Conservation (phyloP, 2,797 vertebrate species). For the Acridotheres tristis region DNA sequence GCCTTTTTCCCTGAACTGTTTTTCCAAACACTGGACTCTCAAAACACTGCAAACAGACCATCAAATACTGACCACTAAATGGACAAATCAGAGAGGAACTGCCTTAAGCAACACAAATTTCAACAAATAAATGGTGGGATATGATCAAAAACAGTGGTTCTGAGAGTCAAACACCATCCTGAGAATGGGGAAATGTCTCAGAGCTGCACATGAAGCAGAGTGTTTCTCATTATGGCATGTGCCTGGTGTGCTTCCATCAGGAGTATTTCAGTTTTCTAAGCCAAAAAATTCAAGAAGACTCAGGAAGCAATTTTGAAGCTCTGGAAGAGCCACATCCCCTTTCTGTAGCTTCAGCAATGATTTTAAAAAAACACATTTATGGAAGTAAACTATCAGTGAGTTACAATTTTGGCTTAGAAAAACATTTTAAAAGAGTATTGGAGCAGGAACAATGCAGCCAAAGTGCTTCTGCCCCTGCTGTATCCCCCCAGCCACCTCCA, state of each 20-base stretch:
- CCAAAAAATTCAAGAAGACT: neutral
- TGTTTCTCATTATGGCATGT: constrained; percentile 58
- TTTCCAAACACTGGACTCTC: constrained; percentile 79
- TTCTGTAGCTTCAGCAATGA: constrained; percentile 12
- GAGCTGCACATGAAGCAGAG: constrained; percentile 48
- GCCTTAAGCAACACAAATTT: constrained; percentile 73
- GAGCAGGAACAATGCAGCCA: neutral
- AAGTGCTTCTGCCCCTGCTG: neutral
- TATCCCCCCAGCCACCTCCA: neutral
- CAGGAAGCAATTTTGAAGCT: constrained; percentile 45
- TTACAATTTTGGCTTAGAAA: neutral
- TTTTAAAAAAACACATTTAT: neutral
- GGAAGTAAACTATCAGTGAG: neutral
- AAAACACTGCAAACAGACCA: constrained; percentile 91
- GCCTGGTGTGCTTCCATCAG: neutral
- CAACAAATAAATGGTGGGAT: constrained; percentile 74
- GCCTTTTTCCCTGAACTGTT: constrained; percentile 65
- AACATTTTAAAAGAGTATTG: neutral
- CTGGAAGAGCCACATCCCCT: neutral
- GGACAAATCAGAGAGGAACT: constrained; percentile 76
- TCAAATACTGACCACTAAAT: constrained; percentile 86
- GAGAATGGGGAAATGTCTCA: constrained; percentile 43
- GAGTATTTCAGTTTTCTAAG: constrained; percentile 26
- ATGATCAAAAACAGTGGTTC: constrained; percentile 76
- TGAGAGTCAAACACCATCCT: constrained; percentile 74